A percentile compares a stretch with the other conserved stretches of the same genome.
Evolutionary conservation across 2,888 invertebrate genomes (phyloP).

Genomic region (Acholoe squamosa): DNA sequence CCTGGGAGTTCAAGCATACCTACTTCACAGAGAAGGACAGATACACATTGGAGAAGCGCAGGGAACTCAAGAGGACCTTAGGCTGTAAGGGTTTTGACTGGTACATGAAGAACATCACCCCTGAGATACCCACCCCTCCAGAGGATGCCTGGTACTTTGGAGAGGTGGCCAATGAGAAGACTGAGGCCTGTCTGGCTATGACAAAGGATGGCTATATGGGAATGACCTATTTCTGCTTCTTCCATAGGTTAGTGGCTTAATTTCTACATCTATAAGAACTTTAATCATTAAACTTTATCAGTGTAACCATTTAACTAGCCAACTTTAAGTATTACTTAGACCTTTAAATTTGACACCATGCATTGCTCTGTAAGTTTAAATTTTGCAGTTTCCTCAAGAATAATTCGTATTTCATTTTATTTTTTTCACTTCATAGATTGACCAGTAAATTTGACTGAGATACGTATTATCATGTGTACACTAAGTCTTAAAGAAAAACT

Average conservation of each 20-base stretch:
- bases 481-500: neutral
- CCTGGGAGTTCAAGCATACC: slow-evolving; percentile 70
- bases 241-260: slow-evolving; percentile 66
- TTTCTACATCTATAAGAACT: no score
- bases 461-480: no score
- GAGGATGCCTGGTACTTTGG: slow-evolving; percentile 71
- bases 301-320: no score
- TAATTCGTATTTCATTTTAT: no score
- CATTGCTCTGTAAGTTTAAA: no score
- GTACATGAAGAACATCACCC: slow-evolving; percentile 97
- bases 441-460: no score
- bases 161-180: slow-evolving; percentile 71
- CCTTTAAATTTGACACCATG: no score
- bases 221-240: slow-evolving; percentile 73
- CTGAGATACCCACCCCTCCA: slow-evolving; percentile 86
- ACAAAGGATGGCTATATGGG: slow-evolving; percentile 71
- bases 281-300: no score
- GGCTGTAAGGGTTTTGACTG: slow-evolving; percentile 92
- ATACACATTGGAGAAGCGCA: slow-evolving; percentile 83
- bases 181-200: slow-evolving; percentile 71
- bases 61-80: slow-evolving; percentile 87
- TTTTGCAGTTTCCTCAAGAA: no score
- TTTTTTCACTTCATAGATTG: no score
- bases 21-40: slow-evolving; percentile 68
- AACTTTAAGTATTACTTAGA: no score